Conservation (phyloP, 2,113 vertebrate species). For the Condylura cristata region DNA sequence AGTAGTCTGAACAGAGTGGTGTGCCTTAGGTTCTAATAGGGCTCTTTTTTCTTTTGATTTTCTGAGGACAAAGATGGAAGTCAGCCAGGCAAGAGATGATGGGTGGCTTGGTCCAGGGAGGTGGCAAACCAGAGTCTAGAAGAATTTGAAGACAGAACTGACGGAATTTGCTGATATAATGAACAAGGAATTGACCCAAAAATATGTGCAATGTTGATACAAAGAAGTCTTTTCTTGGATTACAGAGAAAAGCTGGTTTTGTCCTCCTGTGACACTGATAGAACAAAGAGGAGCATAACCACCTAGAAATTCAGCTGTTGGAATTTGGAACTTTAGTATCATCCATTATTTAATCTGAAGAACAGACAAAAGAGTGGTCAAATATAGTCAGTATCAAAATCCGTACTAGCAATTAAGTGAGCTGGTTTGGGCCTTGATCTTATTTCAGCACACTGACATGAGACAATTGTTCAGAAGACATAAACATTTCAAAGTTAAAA, state of each 20-base stretch:
- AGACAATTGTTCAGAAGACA: conserved; percentile 57
- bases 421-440: conserved; percentile 47
- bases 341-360: conserved; percentile 51
- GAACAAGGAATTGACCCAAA: conserved; percentile 2
- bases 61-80: background rate
- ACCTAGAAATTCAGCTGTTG: background rate
- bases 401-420: conserved; percentile 56
- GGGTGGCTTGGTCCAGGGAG: background rate
- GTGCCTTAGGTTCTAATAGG: background rate
- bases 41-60: background rate
- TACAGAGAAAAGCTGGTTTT: conserved; percentile 2
- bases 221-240: conserved; percentile 38
- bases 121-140: background rate
- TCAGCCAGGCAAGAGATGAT: background rate
- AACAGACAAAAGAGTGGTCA: conserved; percentile 24
- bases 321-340: conserved; percentile 35
- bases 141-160: background rate
- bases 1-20: background rate
- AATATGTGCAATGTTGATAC: background rate
- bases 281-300: background rate
- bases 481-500: conserved; percentile 68
- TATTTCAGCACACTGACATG: conserved; percentile 37
- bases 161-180: background rate
- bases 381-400: conserved; percentile 56
- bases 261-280: background rate